phyloP scores from a whole-genome alignment of 2,888 invertebrate genomes.

The Capitulum mitella region DNA sequence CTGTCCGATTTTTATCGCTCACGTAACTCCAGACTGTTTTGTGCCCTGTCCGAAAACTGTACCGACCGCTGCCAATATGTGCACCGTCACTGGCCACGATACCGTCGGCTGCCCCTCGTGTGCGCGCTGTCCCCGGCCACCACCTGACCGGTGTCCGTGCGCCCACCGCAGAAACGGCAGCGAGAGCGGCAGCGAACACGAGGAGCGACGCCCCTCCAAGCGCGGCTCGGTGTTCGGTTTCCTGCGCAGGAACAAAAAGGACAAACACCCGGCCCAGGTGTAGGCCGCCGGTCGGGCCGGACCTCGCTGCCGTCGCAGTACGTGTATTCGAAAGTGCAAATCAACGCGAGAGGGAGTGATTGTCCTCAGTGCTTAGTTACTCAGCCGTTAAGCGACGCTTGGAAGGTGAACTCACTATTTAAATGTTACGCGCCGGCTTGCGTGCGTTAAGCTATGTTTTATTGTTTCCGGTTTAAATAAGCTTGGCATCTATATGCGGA shows the following conservation, averaged over 20 bases:
- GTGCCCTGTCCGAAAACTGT: too few relatives aligned
- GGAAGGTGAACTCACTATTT: neutral
- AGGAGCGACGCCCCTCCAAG: neutral
- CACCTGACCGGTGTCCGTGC: neutral
- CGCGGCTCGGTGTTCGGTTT: slow-evolving; percentile 20
- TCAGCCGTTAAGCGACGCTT: neutral
- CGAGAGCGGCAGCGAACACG: slow-evolving; percentile 14
- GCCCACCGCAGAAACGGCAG: neutral
- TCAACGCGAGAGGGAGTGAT: neutral
- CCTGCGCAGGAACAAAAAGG: slow-evolving; percentile 22
- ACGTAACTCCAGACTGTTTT: too few relatives aligned
- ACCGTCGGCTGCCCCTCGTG: too few relatives aligned
- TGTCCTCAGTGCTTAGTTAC: neutral
- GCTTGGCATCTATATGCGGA: neutral
- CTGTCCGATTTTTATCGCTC: too few relatives aligned
- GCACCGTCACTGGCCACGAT: too few relatives aligned
- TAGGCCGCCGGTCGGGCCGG: neutral
- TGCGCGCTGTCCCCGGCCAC: too few relatives aligned
- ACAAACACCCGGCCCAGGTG: slow-evolving; percentile 21
- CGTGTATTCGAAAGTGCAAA: slow-evolving; percentile 14
- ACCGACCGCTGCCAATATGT: too few relatives aligned
- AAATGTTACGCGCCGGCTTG: slow-evolving; percentile 9
- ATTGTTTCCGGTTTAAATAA: slow-evolving; percentile 8
- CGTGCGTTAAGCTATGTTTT: slow-evolving; percentile 6
- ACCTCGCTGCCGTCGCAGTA: neutral